Base-by-base conservation (phyloP, 1,140 invertebrate genomes). In the Cydia fagiglandana region DNA sequence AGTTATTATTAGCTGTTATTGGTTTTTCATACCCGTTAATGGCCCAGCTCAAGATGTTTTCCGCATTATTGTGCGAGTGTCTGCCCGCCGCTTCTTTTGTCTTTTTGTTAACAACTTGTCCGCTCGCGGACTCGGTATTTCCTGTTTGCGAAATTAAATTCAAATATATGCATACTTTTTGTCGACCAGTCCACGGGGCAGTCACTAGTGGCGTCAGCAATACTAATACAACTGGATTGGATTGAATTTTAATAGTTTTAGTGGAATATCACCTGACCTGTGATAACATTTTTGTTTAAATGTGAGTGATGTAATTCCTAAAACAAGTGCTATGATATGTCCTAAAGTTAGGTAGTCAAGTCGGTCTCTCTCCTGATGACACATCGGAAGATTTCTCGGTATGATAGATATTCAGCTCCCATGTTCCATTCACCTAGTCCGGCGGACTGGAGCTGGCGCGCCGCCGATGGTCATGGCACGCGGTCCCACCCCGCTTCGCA, bases 141-240 rank as follows among this genome's bases (percentile, higher is more conserved):
- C 90, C 90, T 91, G 90, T 87, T 90, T 74, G 86, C 81, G 77
- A 87, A 90, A 89, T 88, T 84, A 84, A 84, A 91, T 90, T 91
- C 84, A 88, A 91, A 91, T 91, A 73, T 91, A 91, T 91, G 86
- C 90, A 88, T 89, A 88, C 83, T 90, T 90, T 91, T 91, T 90
- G 87, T 88, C 79, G 84, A 86, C 84, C 80, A 82, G 76, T 82
- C 80, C 83, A 84, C 76, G 80, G 82, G 77, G 64, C 76, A 64
- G 77, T 20, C 66, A 74, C 28, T 77, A 68, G 79, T 79, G 79
- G 76, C 80, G 66, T 81, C 75, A 76, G 80, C 77, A 76, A 76
- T 78, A 79, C 68, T 64, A 61, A 61, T 75, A 75, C 7, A 4
- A 30, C 30, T 66, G 30, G 17, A 64, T 7, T 30, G 34, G 34